Percentiles rank a stretch among this genome's conserved stretches.
Evolutionary conservation across 2,113 vertebrate genomes (phyloP).

Genomic region (Antennarius striatus): DNA sequence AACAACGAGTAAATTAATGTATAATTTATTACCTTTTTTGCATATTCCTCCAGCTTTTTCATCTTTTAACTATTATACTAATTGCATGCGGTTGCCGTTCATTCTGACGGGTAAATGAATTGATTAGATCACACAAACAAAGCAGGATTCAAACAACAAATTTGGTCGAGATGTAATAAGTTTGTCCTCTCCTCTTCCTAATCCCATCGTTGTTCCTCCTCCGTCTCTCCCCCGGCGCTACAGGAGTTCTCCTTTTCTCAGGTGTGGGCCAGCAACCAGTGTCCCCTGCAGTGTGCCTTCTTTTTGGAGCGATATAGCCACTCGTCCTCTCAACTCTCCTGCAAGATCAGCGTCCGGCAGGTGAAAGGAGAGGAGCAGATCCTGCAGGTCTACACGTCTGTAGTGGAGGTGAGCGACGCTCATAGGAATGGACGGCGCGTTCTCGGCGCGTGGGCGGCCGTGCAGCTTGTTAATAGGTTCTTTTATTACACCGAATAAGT

Average conservation of each 20-base stretch:
- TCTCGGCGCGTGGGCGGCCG: constrained; percentile 6
- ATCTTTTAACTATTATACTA: no score
- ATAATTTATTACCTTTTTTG: constrained; percentile 3
- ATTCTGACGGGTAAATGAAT: constrained; percentile 23
- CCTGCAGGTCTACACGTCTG: constrained; percentile 92
- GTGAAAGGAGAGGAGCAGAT: constrained; percentile 95
- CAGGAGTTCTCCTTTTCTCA: constrained; percentile 96
- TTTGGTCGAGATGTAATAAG: constrained; percentile 43
- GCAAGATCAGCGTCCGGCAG: constrained; percentile 94
- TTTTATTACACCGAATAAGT: constrained; percentile 54
- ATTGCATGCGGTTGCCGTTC: constrained; percentile 5
- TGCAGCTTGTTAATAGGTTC: constrained; percentile 38
- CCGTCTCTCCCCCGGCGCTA: neutral
- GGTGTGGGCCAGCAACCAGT: constrained; percentile 91
- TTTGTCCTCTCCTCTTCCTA: constrained; percentile 35
- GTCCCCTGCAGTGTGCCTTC: constrained; percentile 96
- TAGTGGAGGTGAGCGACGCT: constrained; percentile 85
- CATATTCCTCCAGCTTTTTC: no score
- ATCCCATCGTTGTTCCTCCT: constrained; percentile 27
- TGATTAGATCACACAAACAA: constrained; percentile 52
- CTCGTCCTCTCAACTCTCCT: constrained; percentile 89
- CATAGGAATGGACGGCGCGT: neutral
- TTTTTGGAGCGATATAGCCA: constrained; percentile 92
- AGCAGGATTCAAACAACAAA: constrained; percentile 31
- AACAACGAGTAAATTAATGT: constrained; percentile 5